Base-by-base conservation (phyloP, 37 sponge, comb jelly and placozoan species). In the Theonella swinhoei region DNA sequence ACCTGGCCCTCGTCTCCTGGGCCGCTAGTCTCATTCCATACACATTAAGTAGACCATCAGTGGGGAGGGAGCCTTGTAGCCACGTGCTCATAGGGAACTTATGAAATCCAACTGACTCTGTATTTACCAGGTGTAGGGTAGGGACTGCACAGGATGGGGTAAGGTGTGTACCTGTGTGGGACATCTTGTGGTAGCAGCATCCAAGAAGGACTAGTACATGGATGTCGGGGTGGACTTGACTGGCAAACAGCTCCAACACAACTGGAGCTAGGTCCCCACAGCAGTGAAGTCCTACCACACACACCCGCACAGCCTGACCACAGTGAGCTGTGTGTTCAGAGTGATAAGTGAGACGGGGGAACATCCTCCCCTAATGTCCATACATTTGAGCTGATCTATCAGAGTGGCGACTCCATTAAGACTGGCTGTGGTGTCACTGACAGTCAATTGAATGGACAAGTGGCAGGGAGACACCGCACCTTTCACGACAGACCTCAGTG, bases 111-210 rank as follows among this genome's bases (percentile, higher is more conserved):
- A n/a, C n/a, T n/a, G n/a, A n/a, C n/a, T n/a, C n/a, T n/a, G n/a
- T n/a, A n/a, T n/a, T n/a, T n/a, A n/a, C n/a, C n/a, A n/a, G n/a
- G n/a, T n/a, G n/a, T n/a, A n/a, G n/a, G n/a, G n/a, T n/a, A n/a
- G n/a, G n/a, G n/a, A n/a, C n/a, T n/a, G n/a, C n/a, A n/a, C n/a
- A n/a, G n/a, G n/a, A 47, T 17, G 11, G 54, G 54, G 14, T 47
- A 47, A 47, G 7, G 54, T 47, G 54, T 47, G 14, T 47, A 47
- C 54, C 54, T 47, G 11, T 47, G 54, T 7, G 54, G 54, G 54
- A 47, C 91, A 92, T 94, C 70, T 87, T 88, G 69, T 94, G 95
- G 74, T 94, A 94, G 75, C 95, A 94, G 40, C 95, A 94, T 7
- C 93, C 86, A 4, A 94, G 32, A 2, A 89, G 17, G 38, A 94